Evolutionary conservation across 2,888 invertebrate species (phyloP).

Genomic region (Tanytarsus gracilentus): DNA sequence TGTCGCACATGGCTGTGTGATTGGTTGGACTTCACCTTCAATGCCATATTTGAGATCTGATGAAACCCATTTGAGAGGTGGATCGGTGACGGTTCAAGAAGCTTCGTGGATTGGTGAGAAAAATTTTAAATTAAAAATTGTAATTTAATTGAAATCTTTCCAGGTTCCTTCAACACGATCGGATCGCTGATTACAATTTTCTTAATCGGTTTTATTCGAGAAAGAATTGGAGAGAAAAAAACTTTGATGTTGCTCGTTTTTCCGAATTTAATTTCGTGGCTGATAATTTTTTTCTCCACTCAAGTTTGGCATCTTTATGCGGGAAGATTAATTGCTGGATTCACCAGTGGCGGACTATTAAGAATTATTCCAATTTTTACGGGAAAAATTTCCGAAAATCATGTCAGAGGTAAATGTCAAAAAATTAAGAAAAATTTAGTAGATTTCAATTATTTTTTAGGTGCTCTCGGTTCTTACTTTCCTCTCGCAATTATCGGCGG

Average conservation of each 20-base stretch:
- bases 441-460: slow-evolving; percentile 29
- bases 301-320: slow-evolving; percentile 32
- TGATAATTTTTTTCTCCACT: slow-evolving; percentile 1
- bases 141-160: slow-evolving; percentile 28
- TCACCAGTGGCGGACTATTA: slow-evolving; percentile 39
- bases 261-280: slow-evolving; percentile 36
- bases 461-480: slow-evolving; percentile 30
- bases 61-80: slow-evolving; percentile 30
- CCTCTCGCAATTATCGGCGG: slow-evolving; percentile 30
- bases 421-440: neutral
- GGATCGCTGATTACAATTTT: slow-evolving; percentile 39
- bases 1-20: slow-evolving; percentile 37
- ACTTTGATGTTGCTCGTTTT: slow-evolving; percentile 36
- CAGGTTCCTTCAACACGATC: slow-evolving; percentile 37
- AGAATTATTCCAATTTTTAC: slow-evolving; percentile 39
- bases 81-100: slow-evolving; percentile 34
- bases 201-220: slow-evolving; percentile 36
- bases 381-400: slow-evolving; percentile 39
- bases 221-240: slow-evolving; percentile 37
- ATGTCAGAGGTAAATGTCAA: neutral
- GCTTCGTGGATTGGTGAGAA: slow-evolving; percentile 29
- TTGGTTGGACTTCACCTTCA: slow-evolving; percentile 40
- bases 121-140: neutral
- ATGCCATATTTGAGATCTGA: slow-evolving; percentile 35
- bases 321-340: slow-evolving; percentile 37